phyloP scores from a whole-genome alignment of 2,113 vertebrate genomes.

The Scomber colias region DNA sequence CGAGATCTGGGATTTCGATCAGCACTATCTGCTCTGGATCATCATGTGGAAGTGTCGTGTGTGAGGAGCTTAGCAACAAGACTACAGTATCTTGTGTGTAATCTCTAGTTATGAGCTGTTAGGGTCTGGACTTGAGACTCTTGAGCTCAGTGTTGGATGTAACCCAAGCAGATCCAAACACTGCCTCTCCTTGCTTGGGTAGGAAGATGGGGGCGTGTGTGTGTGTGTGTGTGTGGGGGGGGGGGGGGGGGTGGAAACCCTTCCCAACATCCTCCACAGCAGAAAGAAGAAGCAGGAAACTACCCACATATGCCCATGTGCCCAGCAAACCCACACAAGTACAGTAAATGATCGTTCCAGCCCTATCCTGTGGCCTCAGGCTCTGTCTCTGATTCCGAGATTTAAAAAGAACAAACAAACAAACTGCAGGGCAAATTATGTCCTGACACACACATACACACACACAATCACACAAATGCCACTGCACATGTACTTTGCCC shows the following conservation, averaged over 20 bases:
- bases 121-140: conserved; percentile 64
- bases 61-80: conserved; percentile 54
- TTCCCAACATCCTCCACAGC: conserved; percentile 49
- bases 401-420: conserved; percentile 71
- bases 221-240: no score
- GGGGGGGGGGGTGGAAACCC: conserved; percentile 5
- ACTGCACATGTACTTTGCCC: conserved; percentile 33
- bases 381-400: conserved; percentile 59
- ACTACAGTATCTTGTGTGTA: conserved; percentile 61
- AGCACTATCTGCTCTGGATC: conserved; percentile 59
- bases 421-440: conserved; percentile 69
- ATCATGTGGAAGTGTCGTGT: conserved; percentile 51
- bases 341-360: conserved; percentile 53
- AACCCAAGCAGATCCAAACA: conserved; percentile 59
- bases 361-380: conserved; percentile 53
- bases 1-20: conserved; percentile 65
- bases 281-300: conserved; percentile 51
- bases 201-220: neutral
- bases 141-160: conserved; percentile 58
- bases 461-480: conserved; percentile 44
- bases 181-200: conserved; percentile 28
- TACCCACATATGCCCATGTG: conserved; percentile 39
- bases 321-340: conserved; percentile 40
- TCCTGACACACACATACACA: conserved; percentile 26
- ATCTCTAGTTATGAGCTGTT: conserved; percentile 77